These are phyloP conservation scores for Pitangus sulphuratus DNA, from an alignment of 2,797 vertebrate species.

Conservation along the genomic window DNA sequence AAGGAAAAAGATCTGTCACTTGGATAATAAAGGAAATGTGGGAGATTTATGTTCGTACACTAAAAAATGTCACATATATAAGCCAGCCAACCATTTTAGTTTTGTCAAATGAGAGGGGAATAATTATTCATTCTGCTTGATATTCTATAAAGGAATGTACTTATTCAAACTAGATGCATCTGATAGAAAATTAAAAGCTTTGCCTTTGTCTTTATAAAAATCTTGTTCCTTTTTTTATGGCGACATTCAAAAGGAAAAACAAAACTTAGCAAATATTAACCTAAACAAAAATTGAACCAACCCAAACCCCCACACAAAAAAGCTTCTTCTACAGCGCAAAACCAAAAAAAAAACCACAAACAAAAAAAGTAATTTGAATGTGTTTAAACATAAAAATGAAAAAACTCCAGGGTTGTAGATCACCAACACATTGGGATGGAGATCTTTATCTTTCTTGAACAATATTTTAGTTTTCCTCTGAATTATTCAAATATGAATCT, in stretches of 20 bases:
- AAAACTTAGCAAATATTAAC: background rate
- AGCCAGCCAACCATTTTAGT: background rate
- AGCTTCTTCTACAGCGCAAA: background rate
- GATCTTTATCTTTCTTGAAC: background rate
- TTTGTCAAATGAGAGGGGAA: background rate
- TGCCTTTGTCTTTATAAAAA: background rate
- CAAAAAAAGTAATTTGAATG: background rate
- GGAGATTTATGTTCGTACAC: conserved; percentile 1
- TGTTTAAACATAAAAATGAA: background rate
- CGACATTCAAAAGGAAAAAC: background rate
- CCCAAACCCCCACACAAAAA: background rate
- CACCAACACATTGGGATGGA: background rate
- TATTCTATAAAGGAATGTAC: background rate
- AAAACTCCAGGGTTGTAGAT: background rate
- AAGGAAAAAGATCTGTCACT: background rate
- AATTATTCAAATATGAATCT: background rate
- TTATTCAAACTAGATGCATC: background rate
- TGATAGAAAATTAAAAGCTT: conserved; percentile 3
- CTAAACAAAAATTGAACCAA: background rate
- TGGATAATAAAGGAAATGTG: background rate
- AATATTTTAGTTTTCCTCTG: background rate
- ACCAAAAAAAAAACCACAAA: too few species aligned
- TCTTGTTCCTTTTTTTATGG: background rate
- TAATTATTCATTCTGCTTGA: conserved; percentile 24
- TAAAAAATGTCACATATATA: background rate